phyloP scores from a whole-genome alignment of 2,797 vertebrate species.

The Dermochelys coriacea region DNA sequence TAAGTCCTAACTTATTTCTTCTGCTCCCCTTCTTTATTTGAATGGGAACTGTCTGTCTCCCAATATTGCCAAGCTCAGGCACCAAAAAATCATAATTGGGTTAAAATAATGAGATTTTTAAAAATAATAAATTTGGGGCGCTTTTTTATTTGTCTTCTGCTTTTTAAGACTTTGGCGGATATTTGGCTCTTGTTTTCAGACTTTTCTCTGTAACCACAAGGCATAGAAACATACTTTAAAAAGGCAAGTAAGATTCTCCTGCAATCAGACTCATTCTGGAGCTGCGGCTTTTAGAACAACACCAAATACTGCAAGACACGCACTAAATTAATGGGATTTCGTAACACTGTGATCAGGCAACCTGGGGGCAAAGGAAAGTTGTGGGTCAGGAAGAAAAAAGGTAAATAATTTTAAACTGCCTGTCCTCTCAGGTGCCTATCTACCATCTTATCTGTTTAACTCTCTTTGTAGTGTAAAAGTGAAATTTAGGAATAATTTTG shows the following conservation, averaged over 20 bases:
- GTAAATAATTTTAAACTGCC: neutral
- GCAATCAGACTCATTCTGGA: neutral
- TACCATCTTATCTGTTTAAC: neutral
- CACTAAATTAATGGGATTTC: neutral
- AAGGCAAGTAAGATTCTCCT: neutral
- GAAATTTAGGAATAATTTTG: neutral
- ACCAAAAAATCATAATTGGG: neutral
- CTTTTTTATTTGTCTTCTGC: neutral
- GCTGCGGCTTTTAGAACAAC: fast-evolving
- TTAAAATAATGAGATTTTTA: neutral
- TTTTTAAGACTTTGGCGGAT: neutral
- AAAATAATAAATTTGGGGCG: fast-evolving
- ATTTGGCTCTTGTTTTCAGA: neutral
- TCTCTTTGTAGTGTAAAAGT: neutral
- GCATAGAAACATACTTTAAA: neutral
- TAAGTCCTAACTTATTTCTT: neutral
- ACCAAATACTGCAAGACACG: neutral
- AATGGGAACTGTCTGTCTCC: neutral
- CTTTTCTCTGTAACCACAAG: neutral
- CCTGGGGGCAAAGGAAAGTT: neutral
- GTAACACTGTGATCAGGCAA: neutral
- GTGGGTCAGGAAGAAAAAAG: neutral
- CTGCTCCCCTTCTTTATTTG: fast-evolving
- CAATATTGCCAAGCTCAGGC: neutral
- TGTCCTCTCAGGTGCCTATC: neutral